These are phyloP conservation scores for Spinus olivaceus DNA, from an alignment of 2,797 vertebrate genomes.

Conservation along the genomic window DNA sequence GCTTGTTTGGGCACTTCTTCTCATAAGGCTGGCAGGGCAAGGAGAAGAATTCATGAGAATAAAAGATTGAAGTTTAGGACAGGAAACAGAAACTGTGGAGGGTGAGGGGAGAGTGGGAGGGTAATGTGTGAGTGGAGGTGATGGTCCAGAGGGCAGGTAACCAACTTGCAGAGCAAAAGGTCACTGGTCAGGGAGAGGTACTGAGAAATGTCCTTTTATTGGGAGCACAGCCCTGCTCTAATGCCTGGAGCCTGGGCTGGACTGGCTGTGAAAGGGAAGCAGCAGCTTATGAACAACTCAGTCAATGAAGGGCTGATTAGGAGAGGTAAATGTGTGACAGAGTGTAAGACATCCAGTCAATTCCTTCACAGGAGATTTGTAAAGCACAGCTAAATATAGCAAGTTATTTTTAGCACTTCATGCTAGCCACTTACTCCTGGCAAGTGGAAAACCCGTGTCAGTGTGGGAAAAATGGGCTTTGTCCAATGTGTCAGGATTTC, in stretches of 20 bases:
- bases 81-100: neutral
- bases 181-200: neutral
- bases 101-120: neutral
- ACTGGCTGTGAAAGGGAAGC: neutral
- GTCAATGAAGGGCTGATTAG: neutral
- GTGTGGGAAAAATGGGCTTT: neutral
- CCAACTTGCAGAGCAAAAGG: neutral
- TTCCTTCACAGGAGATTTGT: neutral
- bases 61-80: neutral
- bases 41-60: neutral
- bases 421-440: slow-evolving; percentile 1
- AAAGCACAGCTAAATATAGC: slow-evolving; percentile 12
- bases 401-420: slow-evolving; percentile 1
- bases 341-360: neutral
- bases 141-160: neutral
- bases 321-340: neutral
- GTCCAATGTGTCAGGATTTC: neutral
- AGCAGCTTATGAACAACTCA: neutral
- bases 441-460: neutral
- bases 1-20: neutral
- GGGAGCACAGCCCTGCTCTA: neutral
- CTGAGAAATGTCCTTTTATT: neutral
- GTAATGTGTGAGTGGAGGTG: neutral
- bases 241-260: neutral
- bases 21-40: neutral